A percentile compares a stretch with the other conserved stretches of the same genome.
Evolutionary conservation across 1,140 invertebrate species (phyloP).

Genomic region (Holotrichia oblita): DNA sequence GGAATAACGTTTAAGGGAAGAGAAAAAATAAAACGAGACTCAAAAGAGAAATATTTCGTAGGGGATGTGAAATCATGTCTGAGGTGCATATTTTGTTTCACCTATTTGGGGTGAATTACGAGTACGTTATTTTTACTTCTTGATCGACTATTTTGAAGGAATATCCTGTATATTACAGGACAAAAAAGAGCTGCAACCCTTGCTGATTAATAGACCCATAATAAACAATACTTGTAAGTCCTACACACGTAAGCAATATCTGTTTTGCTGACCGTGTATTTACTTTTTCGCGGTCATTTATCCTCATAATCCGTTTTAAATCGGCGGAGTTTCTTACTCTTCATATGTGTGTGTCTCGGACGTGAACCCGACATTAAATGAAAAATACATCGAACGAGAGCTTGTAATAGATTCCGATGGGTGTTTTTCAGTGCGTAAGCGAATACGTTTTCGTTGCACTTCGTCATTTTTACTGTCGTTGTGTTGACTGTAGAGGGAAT

Average conservation of each 20-base stretch:
- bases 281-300: conserved; percentile 37
- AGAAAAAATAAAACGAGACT: not conserved
- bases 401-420: conserved; percentile 10
- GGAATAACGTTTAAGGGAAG: not conserved
- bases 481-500: not conserved
- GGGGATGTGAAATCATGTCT: not conserved
- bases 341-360: not conserved
- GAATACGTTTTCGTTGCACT: conserved; percentile 13
- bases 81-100: no score
- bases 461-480: conserved; percentile 23
- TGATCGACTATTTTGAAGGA: no score
- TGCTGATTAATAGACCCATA: conserved; percentile 33
- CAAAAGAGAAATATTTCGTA: not conserved
- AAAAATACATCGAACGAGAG: conserved; percentile 31
- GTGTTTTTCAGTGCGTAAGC: conserved; percentile 1
- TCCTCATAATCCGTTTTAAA: conserved; percentile 37
- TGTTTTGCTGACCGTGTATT: conserved; percentile 25
- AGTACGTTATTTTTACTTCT: no score
- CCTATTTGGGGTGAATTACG: no score
- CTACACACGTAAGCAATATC: conserved; percentile 37
- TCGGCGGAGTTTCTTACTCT: not conserved
- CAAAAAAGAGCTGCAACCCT: no score
- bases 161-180: no score
- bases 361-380: conserved; percentile 21
- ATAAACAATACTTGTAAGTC: conserved; percentile 40